Base-by-base conservation (phyloP, 2,797 vertebrate genomes). In the Emydoidea blandingii region DNA sequence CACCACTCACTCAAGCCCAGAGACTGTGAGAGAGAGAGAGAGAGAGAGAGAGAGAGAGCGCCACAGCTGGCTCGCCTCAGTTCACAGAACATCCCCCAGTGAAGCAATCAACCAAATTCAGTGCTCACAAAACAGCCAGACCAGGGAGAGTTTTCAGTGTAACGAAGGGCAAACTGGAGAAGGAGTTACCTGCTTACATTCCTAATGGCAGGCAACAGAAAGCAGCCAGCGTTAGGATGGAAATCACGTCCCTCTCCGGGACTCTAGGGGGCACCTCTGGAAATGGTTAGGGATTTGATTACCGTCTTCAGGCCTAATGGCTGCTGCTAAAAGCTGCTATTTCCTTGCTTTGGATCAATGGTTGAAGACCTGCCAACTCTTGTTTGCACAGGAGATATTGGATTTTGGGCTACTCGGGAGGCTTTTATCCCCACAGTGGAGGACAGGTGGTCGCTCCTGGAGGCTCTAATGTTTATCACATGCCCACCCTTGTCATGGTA, bases 291-390 rank as follows among this genome's bases (percentile, higher is more conserved):
- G 94, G 95, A 97, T 97, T 92, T 97, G 97, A 98, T 97, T 97
- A 97, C 96, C 95, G 94, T 97, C 96, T 97, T 98, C 96, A 95
- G 95, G 92, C 81, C 72, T 93, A 93, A 97, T 89, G 96, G 94
- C 95, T 9, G 27, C 87, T 76, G 91, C 95, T 97, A 97, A 98
- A 97, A 97, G 94, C 96, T 96, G 96, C 96, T 97, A 98, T 97
- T 98, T 97, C 93, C 95, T 94, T 11, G 62, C 29, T 80, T 92
- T 94, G 97, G 95, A 97, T 98, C 95, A 97, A 95, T 0, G 89
- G 93, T 88, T 27, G 85, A 93, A 94, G 95, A 96, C 79, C 93
- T 97, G 92, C 94, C 95, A 78, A 83, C 82, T 57, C 94, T 78
- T 94, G 79, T 94, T 94, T 96, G 8, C 2, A 82, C 88, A 89